Percentiles rank a stretch among this genome's conserved stretches.
Evolutionary conservation across 2,797 vertebrate species (phyloP).

Genomic region (Cirrhinus mrigala): DNA sequence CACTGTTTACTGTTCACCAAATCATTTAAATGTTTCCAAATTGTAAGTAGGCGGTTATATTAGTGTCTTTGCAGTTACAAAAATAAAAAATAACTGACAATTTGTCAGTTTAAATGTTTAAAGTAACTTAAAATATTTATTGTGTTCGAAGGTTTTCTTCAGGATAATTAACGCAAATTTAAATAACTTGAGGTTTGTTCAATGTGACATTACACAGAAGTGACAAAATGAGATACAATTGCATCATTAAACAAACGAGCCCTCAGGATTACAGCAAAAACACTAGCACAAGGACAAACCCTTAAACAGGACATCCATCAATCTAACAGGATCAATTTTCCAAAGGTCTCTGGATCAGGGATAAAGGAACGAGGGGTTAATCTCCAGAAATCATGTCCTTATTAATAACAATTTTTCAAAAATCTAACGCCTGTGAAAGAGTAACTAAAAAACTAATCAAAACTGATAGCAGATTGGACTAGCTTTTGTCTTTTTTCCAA

Average conservation of each 20-base stretch:
- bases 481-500: conserved; percentile 63
- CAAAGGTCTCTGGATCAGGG: conserved; percentile 77
- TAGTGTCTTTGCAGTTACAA: background rate
- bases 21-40: background rate
- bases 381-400: conserved; percentile 85
- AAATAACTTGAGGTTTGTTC: conserved; percentile 66
- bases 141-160: conserved; percentile 31
- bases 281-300: conserved; percentile 81
- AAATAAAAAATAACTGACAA: background rate
- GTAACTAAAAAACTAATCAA: conserved; percentile 81
- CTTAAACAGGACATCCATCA: conserved; percentile 78
- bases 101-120: background rate
- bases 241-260: conserved; percentile 77
- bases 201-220: conserved; percentile 77
- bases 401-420: conserved; percentile 88
- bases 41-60: background rate
- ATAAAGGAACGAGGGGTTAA: conserved; percentile 83
- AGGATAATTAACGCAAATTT: conserved; percentile 26
- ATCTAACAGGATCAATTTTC: conserved; percentile 85
- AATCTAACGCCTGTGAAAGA: conserved; percentile 79
- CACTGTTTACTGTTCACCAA: background rate
- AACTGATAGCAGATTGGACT: conserved; percentile 79
- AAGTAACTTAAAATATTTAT: conserved; percentile 20
- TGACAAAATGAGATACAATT: conserved; percentile 69
- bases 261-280: conserved; percentile 64